A percentile compares a stretch with the other conserved stretches of the same genome.
Conservation (phyloP, 2,888 invertebrate species). For the Byasa hedistus region DNA sequence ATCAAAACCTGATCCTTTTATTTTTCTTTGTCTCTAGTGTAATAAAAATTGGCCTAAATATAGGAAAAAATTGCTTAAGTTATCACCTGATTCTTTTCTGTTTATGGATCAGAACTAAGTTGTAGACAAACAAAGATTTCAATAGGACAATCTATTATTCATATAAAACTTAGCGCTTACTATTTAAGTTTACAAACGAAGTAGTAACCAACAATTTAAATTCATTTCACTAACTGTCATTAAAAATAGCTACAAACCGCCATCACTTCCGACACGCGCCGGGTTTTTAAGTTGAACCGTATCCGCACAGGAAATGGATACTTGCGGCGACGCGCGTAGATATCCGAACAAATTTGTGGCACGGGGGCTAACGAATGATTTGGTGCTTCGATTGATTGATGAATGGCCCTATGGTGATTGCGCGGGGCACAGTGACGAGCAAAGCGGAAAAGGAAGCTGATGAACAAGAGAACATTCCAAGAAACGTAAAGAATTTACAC, state of each 20-base stretch:
- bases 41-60: too few species aligned
- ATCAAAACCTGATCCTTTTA: too few species aligned
- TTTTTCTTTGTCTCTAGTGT: too few species aligned
- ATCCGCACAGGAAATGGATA: slow-evolving; percentile 29
- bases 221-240: slow-evolving; percentile 5
- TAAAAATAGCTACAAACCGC: slow-evolving; percentile 23
- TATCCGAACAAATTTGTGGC: slow-evolving; percentile 30
- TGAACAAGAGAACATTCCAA: too few species aligned
- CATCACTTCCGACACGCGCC: slow-evolving; percentile 26
- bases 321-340: slow-evolving; percentile 22
- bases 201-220: slow-evolving; percentile 5
- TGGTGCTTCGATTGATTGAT: slow-evolving; percentile 31
- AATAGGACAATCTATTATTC: too few species aligned
- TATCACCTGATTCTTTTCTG: too few species aligned
- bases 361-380: slow-evolving; percentile 29
- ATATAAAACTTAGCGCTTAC: too few species aligned
- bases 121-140: too few species aligned
- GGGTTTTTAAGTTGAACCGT: slow-evolving; percentile 24
- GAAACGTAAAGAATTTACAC: too few species aligned
- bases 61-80: too few species aligned
- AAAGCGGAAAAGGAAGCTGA: slow-evolving; percentile 1
- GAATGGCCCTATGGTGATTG: slow-evolving; percentile 16
- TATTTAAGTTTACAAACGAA: background rate
- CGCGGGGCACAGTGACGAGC: slow-evolving; percentile 5
- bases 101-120: too few species aligned